These are phyloP conservation scores for Hydrozoanthus gracilis DNA, from an alignment of 92 coral and sea anemone genomes.

Conservation along the genomic window DNA sequence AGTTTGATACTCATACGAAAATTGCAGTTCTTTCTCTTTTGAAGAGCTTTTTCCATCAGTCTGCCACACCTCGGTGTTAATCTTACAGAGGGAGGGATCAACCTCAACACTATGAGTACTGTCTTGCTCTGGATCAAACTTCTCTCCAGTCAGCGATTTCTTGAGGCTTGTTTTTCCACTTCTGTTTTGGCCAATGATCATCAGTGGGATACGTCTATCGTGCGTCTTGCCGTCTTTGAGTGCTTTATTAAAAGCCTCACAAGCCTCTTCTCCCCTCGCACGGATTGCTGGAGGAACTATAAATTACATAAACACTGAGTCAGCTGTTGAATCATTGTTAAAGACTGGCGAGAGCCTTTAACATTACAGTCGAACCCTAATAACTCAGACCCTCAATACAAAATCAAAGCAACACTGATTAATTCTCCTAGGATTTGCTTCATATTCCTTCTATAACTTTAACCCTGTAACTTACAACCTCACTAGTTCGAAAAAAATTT, in stretches of 20 bases:
- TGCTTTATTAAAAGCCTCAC: conserved; percentile 52
- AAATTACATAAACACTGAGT: neutral
- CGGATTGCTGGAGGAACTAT: conserved; percentile 74
- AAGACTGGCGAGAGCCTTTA: neutral
- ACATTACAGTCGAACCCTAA: too few species aligned
- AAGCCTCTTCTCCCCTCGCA: conserved; percentile 67
- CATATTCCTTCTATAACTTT: too few species aligned
- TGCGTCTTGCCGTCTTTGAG: conserved; percentile 58
- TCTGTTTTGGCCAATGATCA: conserved; percentile 72
- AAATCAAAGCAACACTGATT: too few species aligned
- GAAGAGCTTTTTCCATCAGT: neutral
- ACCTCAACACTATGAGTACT: conserved; percentile 18
- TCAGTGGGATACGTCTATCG: conserved; percentile 56
- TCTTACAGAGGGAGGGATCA: conserved; percentile 25
- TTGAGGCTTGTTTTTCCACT: conserved; percentile 74
- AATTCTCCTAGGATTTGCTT: too few species aligned
- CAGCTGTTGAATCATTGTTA: neutral
- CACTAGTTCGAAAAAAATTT: too few species aligned
- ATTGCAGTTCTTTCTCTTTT: neutral
- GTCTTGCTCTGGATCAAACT: conserved; percentile 17
- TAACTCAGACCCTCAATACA: too few species aligned
- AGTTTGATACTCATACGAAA: conserved; percentile 24
- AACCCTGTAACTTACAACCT: too few species aligned
- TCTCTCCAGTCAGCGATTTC: conserved; percentile 53
- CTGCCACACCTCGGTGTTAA: conserved; percentile 11